Evolutionary conservation across 2,888 invertebrate species (phyloP).

Genomic region (Bugula neritina): DNA sequence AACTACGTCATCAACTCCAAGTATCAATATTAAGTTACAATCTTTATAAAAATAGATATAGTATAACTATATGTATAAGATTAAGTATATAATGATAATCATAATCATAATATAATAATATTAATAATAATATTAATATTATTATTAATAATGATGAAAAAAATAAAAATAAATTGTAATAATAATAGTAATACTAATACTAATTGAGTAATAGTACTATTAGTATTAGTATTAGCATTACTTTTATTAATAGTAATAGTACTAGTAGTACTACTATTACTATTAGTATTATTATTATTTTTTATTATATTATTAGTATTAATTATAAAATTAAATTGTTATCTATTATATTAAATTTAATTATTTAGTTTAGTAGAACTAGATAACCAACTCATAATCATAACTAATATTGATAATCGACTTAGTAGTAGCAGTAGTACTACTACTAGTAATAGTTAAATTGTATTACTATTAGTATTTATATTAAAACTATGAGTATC

Average conservation of each 20-base stretch:
- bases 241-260: neutral
- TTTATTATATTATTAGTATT: neutral
- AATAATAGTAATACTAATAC: neutral
- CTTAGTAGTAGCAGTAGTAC: too few relatives aligned
- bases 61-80: neutral
- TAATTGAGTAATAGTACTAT: neutral
- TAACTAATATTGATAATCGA: too few relatives aligned
- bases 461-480: too few relatives aligned
- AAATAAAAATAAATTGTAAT: neutral
- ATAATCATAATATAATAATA: neutral
- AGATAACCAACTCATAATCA: too few relatives aligned
- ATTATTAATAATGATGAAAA: neutral
- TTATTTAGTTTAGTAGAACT: too few relatives aligned
- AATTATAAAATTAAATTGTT: too few relatives aligned
- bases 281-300: neutral
- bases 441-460: too few relatives aligned
- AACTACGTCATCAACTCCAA: too few relatives aligned
- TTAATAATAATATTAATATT: neutral
- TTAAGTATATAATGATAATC: neutral
- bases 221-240: neutral
- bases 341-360: too few relatives aligned
- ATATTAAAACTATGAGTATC: too few relatives aligned
- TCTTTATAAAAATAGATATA: neutral
- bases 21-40: neutral
- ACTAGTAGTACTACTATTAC: neutral